phyloP scores from a whole-genome alignment of 1,140 invertebrate species.

The Nylanderia fulva region DNA sequence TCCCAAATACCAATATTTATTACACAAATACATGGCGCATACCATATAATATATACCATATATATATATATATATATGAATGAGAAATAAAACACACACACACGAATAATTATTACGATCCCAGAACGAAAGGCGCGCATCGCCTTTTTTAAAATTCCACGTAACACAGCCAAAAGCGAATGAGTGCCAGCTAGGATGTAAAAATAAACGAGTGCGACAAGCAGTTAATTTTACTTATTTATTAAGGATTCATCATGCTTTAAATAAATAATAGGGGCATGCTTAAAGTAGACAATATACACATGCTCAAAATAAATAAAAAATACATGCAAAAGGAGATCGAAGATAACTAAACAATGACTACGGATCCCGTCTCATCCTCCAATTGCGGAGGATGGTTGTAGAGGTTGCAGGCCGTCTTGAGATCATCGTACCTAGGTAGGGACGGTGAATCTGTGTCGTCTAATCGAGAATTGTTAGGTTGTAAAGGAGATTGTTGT shows the following conservation, averaged over 20 bases:
- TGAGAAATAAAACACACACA: slow-evolving; percentile 53
- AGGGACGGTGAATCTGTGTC: slow-evolving; percentile 78
- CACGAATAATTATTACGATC: slow-evolving; percentile 56
- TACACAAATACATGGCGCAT: slow-evolving; percentile 63
- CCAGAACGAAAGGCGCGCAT: slow-evolving; percentile 50
- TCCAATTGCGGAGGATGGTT: slow-evolving; percentile 83
- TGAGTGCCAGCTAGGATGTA: slow-evolving; percentile 81
- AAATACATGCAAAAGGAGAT: slow-evolving; percentile 66
- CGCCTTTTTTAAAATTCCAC: slow-evolving; percentile 58
- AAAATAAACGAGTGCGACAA: slow-evolving; percentile 84
- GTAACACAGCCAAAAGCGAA: slow-evolving; percentile 75
- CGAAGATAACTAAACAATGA: slow-evolving; percentile 82
- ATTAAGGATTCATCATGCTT: slow-evolving; percentile 83
- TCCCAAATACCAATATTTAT: slow-evolving; percentile 66
- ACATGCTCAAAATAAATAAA: slow-evolving; percentile 80
- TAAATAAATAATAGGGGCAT: slow-evolving; percentile 82
- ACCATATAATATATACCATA: slow-evolving; percentile 35
- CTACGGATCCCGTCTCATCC: slow-evolving; percentile 86
- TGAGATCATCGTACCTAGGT: slow-evolving; percentile 86
- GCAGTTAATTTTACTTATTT: slow-evolving; percentile 85
- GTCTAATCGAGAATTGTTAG: slow-evolving; percentile 82
- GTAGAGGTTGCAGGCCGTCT: slow-evolving; percentile 83
- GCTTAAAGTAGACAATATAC: slow-evolving; percentile 82
- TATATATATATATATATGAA: slow-evolving; percentile 36
- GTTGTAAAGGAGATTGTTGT: slow-evolving; percentile 78